Base-by-base conservation (phyloP, 2,797 vertebrate genomes). In the Kryptolebias ocellatus region DNA sequence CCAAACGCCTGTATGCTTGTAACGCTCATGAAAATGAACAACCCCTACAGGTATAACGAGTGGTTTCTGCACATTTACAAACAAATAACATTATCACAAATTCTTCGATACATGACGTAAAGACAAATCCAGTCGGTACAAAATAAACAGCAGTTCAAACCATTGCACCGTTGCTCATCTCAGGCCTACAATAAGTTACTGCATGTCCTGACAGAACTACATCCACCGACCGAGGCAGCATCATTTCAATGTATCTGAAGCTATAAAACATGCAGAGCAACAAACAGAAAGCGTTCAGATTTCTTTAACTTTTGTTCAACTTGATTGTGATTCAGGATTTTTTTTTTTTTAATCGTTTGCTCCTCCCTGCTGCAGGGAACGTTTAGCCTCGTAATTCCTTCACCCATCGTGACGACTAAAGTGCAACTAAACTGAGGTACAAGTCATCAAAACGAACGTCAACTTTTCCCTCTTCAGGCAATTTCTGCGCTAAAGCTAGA, bases 101-200 rank as follows among this genome's bases (percentile, higher is more conserved):
- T 47, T 47, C 20, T 54, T 58, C 27, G 31, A 64, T 76, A 78
- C 63, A 64, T 74, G 49, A 84, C 67, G 67, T 34, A 64, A 80
- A 78, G 50, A 78, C 62, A 82, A 79, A 81, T 59, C 72, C 56
- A 63, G 45, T 66, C 74, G 58, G 72, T 79, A 78, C 58, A 83
- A 84, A 86, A 81, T 59, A 70, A 67, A 84, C 57, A 67, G 62
- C 63, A 73, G 69, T 80, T 74, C 62, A 79, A 87, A 85, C 66
- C 72, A 87, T 89, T 87, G 86, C 85, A 89, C 83, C 18, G 24
- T 86, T 39, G 44, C 70, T 80, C 58, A 69, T 77, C 78, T 77
- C 78, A 55, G 80, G 76, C 82, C 68, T 73, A 73, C 54, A 61
- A 65, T 63, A 70, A 58, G 67, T 78, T 68, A 77, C 79, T 83